Percentiles rank a stretch among this genome's conserved stretches.
Evolutionary conservation across 2,113 vertebrate species (phyloP).

Genomic region (Eidolon helvum): DNA sequence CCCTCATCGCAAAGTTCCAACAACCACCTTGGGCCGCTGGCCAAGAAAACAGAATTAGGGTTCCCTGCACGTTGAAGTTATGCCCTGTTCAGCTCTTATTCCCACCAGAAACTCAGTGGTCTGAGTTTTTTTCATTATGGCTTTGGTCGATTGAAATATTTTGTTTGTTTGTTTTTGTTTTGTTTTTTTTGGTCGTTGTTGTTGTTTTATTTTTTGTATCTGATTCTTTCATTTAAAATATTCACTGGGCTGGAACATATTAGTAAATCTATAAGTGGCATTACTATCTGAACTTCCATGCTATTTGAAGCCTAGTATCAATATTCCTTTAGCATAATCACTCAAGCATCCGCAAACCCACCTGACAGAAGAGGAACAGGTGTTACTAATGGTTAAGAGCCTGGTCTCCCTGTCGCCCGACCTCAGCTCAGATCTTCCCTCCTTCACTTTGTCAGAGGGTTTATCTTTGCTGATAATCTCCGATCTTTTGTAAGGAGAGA

Average conservation of each 20-base stretch:
- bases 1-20: too few relatives aligned
- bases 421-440: fast-evolving
- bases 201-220: too few relatives aligned
- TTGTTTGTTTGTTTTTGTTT: too few relatives aligned
- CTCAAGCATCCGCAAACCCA: neutral
- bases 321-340: neutral
- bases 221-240: neutral
- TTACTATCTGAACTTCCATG: neutral
- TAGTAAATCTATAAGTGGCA: neutral
- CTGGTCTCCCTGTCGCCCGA: fast-evolving
- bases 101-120: too few relatives aligned
- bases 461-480: neutral
- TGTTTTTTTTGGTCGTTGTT: too few relatives aligned
- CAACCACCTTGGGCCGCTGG: neutral
- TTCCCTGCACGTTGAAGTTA: neutral
- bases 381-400: neutral
- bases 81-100: neutral
- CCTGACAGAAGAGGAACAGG: neutral
- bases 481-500: neutral
- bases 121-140: neutral
- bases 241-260: neutral
- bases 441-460: neutral
- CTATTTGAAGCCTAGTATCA: fast-evolving
- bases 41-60: neutral
- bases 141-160: neutral